These are phyloP conservation scores for Balaeniceps rex DNA, from an alignment of 2,113 vertebrate species.

Conservation along the genomic window DNA sequence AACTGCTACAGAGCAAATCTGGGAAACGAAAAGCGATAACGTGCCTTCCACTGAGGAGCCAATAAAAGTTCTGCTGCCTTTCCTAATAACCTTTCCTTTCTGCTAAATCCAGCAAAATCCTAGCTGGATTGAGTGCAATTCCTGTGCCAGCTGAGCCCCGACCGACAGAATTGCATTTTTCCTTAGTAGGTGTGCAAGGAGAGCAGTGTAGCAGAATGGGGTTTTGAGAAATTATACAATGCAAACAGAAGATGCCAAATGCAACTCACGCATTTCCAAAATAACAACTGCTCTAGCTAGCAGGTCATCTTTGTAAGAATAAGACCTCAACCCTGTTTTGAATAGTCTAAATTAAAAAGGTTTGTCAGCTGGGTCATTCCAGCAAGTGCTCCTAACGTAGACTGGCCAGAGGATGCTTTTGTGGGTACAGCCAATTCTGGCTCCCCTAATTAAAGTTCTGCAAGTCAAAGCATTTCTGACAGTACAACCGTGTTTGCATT, in stretches of 20 bases:
- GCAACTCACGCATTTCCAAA: neutral
- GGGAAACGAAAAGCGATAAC: accelerated
- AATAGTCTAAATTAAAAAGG: neutral
- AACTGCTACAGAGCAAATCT: neutral
- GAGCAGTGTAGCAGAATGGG: neutral
- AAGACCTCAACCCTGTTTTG: accelerated
- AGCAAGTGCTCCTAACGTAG: neutral
- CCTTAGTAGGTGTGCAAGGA: neutral
- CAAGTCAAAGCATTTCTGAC: neutral
- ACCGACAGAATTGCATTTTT: neutral
- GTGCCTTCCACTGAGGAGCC: neutral
- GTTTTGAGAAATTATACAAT: neutral
- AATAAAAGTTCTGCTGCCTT: neutral
- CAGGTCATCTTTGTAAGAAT: neutral
- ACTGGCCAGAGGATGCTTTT: neutral
- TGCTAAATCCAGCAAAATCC: neutral
- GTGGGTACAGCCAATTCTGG: neutral
- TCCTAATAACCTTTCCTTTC: neutral
- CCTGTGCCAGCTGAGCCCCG: neutral
- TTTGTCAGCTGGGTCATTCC: neutral
- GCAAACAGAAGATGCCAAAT: neutral
- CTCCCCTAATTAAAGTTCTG: neutral
- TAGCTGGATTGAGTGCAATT: neutral
- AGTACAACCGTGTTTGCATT: neutral
- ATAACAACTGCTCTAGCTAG: neutral